Evolutionary conservation across 2,888 invertebrate genomes (phyloP), one percentile per base, ranked within the genome.

Genomic region (Polylopha cassiicola): DNA sequence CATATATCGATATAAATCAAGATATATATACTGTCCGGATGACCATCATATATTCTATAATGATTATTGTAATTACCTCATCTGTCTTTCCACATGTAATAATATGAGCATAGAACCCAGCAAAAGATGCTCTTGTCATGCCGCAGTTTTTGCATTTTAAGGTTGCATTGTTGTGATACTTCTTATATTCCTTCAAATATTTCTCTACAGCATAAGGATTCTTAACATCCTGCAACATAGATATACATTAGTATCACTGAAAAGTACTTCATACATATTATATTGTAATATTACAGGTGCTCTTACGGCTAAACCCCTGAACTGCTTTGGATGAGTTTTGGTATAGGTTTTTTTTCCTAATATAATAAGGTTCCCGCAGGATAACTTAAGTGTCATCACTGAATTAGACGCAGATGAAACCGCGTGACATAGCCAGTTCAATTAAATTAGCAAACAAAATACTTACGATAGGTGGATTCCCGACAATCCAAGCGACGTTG

Each of bases 91-190:
- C 88, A 55, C 91, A 91, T 32, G 84, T 80, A 29, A 85, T 63
- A 28, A 88, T 65, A 58, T 91, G 91, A 1, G 90, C 89, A 39
- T 88, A 73, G 50, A 88, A 90, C 13, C 91, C 91, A 16, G 77
- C 55, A 2, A 75, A 81, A 2, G 89, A 89, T 20, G 71, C 76
- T 62, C 89, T 71, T 26, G 66, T 62, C 45, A 74, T 48, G 0
- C 76, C 77, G 58, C 91, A 91, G 34, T 61, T 65, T 44, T 87
- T 86, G 58, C 91, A 91, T 27, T 59, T 60, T 6, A 90, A 67
- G 10, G 58, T 66, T 24, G 80, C 81, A 29, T 64, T n/a, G n/a
- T n/a, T n/a, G n/a, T n/a, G n/a, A n/a, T n/a, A n/a, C n/a, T n/a
- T n/a, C n/a, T 78, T 66, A 21, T 85, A 81, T 37, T 65, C 71